Conservation (phyloP, 2,888 invertebrate genomes). For the Apodemia duryi region DNA sequence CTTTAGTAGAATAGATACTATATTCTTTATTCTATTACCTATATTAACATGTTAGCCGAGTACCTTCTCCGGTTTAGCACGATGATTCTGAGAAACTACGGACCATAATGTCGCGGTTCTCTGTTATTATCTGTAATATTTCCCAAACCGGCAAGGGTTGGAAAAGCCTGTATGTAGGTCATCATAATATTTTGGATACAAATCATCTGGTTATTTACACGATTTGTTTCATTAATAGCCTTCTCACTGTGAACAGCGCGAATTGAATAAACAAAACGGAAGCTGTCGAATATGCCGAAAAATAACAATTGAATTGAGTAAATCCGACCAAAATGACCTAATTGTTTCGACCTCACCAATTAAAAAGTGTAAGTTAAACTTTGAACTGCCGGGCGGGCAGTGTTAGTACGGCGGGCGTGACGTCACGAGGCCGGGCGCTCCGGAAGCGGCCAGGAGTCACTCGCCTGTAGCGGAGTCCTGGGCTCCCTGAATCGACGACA, state of each 20-base stretch:
- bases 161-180: neutral
- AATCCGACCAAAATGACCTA: constrained; percentile 64
- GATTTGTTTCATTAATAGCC: neutral
- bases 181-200: neutral
- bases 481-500: constrained; percentile 54
- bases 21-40: no score
- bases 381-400: constrained; percentile 37
- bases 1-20: no score
- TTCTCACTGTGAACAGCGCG: constrained; percentile 17
- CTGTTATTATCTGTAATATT: no score
- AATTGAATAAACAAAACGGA: constrained; percentile 27
- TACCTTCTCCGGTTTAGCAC: no score
- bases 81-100: no score
- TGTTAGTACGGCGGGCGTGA: constrained; percentile 40
- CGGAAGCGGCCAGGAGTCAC: constrained; percentile 58
- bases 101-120: no score
- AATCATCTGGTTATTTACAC: constrained; percentile 1
- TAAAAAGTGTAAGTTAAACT: constrained; percentile 74
- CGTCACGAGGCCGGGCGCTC: constrained; percentile 54
- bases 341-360: constrained; percentile 75
- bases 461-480: constrained; percentile 57
- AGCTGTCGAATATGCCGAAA: constrained; percentile 23
- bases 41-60: no score
- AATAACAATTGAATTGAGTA: constrained; percentile 37
- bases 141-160: no score